Conservation (phyloP, 2,797 vertebrate genomes). For the Adrianichthys oophorus region DNA sequence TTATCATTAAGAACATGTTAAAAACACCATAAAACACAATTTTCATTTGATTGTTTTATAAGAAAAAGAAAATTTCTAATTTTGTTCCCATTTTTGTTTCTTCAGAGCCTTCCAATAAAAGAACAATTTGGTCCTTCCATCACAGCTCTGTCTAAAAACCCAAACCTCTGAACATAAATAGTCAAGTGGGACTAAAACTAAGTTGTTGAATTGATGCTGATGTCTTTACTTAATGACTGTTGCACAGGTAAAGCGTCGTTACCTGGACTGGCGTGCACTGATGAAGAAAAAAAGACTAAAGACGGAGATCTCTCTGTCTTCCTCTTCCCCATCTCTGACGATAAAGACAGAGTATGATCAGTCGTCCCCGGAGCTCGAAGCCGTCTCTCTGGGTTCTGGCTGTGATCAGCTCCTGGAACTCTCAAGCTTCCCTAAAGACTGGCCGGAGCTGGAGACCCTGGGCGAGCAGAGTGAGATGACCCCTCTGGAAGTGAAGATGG, state of each 20-base stretch:
- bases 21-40: too few relatives aligned
- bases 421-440: slow-evolving; percentile 84
- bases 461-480: slow-evolving; percentile 64
- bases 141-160: too few relatives aligned
- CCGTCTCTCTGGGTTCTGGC: slow-evolving; percentile 78
- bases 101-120: too few relatives aligned
- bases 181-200: too few relatives aligned
- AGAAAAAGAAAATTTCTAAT: too few relatives aligned
- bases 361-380: slow-evolving; percentile 87
- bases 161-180: too few relatives aligned
- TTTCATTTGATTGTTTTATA: too few relatives aligned
- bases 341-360: slow-evolving; percentile 86
- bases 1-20: too few relatives aligned
- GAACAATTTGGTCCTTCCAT: too few relatives aligned
- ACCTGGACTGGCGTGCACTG: slow-evolving; percentile 90
- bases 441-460: slow-evolving; percentile 87
- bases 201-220: background rate
- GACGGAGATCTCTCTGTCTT: slow-evolving; percentile 79
- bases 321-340: slow-evolving; percentile 52
- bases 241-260: slow-evolving; percentile 84
- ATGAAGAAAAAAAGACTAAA: slow-evolving; percentile 92
- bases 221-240: background rate
- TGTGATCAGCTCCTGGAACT: slow-evolving; percentile 87
- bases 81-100: too few relatives aligned
- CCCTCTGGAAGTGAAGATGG: slow-evolving; percentile 86